phyloP scores from a whole-genome alignment of 2,797 vertebrate species.

The Halcyon badia region DNA sequence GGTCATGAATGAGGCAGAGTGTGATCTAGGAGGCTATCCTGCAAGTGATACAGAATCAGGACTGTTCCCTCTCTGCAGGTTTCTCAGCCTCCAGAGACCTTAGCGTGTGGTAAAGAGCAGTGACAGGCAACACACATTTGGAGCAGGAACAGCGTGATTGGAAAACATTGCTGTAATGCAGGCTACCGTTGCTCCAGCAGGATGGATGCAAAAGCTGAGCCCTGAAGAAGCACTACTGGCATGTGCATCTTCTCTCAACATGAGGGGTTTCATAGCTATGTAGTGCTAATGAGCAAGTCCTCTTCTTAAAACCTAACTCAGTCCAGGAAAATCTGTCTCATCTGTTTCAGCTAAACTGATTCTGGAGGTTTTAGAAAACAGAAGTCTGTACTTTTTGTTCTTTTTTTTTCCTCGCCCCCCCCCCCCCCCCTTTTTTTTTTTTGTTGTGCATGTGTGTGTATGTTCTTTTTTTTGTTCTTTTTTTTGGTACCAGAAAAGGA shows the following conservation, averaged over 20 bases:
- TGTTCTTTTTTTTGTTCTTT: background rate
- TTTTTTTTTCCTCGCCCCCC: background rate
- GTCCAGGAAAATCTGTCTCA: background rate
- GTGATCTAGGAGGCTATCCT: background rate
- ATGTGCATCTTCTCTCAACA: background rate
- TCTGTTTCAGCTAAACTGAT: background rate
- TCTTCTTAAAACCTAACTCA: background rate
- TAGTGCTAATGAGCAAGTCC: background rate
- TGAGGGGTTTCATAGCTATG: background rate
- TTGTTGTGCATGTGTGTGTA: background rate
- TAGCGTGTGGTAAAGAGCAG: background rate
- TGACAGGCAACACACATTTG: background rate
- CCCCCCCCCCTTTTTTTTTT: background rate
- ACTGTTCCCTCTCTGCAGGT: background rate
- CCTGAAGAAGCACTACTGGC: background rate
- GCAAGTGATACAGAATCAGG: background rate
- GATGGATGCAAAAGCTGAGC: background rate
- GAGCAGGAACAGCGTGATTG: background rate
- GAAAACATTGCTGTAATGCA: background rate
- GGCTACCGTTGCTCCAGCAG: background rate
- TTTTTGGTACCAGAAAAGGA: background rate
- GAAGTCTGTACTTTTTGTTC: background rate
- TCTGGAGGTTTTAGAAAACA: background rate
- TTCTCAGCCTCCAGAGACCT: background rate
- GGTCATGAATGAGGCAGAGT: background rate